Evolutionary conservation across 92 coral and sea anemone genomes (phyloP), one percentile per base, ranked within the genome.

Genomic region (Paragorgia papillata): DNA sequence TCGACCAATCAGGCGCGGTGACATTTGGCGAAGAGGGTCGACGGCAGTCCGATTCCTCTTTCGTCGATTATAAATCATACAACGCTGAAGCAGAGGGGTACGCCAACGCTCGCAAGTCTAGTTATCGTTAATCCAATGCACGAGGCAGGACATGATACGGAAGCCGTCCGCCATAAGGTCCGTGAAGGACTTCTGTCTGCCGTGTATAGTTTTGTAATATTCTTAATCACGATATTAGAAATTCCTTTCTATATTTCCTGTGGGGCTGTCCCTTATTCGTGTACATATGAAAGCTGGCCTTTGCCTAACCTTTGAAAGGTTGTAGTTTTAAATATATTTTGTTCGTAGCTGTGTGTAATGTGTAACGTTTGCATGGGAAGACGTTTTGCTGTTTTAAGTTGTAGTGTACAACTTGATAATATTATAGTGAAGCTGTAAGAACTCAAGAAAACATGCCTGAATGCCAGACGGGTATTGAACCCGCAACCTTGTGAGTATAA

Each of bases 1-100:
- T 22, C 6, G 26, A 51, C 6, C 58, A 51, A 17, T 5, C 58
- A 29, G 77, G 32, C 25, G 85, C 82, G 24, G 22, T 17, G 37
- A 70, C 85, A 17, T 89, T 89, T 68, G 90, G 90, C 15, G 26
- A 28, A 53, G 66, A 33, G 8, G 51, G 22, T 13, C 78, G 78
- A 17, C 78, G 78, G 53, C 63, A 54, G 30, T 71, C 78, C n/a
- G 63, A 71, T 30, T 53, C 77, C 5, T 71, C 63, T 22, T 21
- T 15, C 28, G 40, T 53, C 10, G 77, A 70, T 32, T 35, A 32
- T 53, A 34, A 54, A 32, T 50, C 64, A 30, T 71, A 71, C 41
- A 53, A 55, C 40, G 63, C 64, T 26, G 49, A 53, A 53, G 14
- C 31, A n/a, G 27, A 17, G 32, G 64, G 31, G 17, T 41, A 27